A percentile compares a stretch with the other conserved stretches of the same genome.
These are phyloP conservation scores for Drosophila antonietae DNA, from an alignment of 2,888 invertebrate genomes.

Conservation along the genomic window DNA sequence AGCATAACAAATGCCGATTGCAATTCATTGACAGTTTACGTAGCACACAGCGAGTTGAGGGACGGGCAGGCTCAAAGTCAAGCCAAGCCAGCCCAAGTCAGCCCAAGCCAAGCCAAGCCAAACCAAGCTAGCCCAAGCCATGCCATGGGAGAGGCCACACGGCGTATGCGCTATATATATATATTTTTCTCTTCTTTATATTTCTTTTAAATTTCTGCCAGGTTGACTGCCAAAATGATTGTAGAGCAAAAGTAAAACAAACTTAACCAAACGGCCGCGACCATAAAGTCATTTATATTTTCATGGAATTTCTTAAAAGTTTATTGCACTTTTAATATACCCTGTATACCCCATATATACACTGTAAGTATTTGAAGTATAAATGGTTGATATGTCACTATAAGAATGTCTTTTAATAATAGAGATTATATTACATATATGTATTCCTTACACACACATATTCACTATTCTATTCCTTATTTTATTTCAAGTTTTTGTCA, in stretches of 20 bases:
- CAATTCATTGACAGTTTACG: slow-evolving; percentile 65
- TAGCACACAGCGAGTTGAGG: slow-evolving; percentile 59
- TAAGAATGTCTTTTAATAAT: no score
- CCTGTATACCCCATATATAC: slow-evolving; percentile 16
- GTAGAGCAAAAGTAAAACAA: slow-evolving; percentile 42
- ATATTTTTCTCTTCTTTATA: slow-evolving; percentile 18
- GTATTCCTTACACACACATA: no score
- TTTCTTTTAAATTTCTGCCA: slow-evolving; percentile 19
- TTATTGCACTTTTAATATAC: slow-evolving; percentile 68
- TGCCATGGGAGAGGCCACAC: slow-evolving; percentile 70
- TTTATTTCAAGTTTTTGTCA: no score
- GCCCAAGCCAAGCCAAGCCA: slow-evolving; percentile 37
- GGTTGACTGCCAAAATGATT: slow-evolving; percentile 25
- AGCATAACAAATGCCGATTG: slow-evolving; percentile 50
- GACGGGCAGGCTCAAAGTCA: slow-evolving; percentile 69
- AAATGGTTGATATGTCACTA: no score
- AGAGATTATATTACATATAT: no score
- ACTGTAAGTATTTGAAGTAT: neutral
- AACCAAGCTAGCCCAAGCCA: slow-evolving; percentile 54
- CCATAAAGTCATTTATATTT: slow-evolving; percentile 56
- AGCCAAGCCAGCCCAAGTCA: slow-evolving; percentile 53
- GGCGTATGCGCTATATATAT: slow-evolving; percentile 59
- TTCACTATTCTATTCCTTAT: no score
- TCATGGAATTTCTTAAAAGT: slow-evolving; percentile 72
- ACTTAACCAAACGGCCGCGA: slow-evolving; percentile 46